Evolutionary conservation across 2,113 vertebrate species (phyloP).

Genomic region (Rhabdornis inornatus): DNA sequence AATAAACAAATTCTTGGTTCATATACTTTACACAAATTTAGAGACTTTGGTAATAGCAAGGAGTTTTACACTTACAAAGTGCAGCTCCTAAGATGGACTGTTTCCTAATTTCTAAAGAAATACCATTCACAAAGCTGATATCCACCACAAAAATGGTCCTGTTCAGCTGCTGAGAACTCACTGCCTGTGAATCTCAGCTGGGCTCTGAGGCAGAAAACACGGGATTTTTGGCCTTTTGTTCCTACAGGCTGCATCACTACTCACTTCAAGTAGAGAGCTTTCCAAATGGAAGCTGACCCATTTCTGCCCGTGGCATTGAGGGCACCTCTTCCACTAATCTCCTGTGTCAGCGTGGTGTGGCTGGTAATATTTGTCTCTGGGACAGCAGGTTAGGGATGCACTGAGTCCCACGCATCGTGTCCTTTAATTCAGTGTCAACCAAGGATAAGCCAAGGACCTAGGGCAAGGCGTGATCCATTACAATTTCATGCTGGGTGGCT

Average conservation of each 20-base stretch:
- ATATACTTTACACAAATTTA: not conserved
- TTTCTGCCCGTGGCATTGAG: not conserved
- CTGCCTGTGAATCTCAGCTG: not conserved
- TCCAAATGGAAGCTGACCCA: constrained; percentile 33
- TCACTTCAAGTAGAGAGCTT: constrained; percentile 2
- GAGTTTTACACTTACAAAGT: not conserved
- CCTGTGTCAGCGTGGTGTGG: not conserved
- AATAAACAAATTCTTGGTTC: not conserved
- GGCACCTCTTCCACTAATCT: constrained; percentile 30
- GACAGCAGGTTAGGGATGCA: constrained; percentile 40
- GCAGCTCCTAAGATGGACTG: not conserved
- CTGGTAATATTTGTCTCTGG: constrained; percentile 27
- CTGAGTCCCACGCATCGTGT: not conserved
- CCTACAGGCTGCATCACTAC: not conserved
- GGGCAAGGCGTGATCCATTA: constrained; percentile 17
- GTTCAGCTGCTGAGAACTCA: not conserved
- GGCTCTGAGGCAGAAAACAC: not conserved
- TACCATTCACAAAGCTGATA: not conserved
- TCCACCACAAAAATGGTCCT: not conserved
- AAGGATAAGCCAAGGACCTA: constrained; percentile 46
- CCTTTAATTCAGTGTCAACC: constrained; percentile 42
- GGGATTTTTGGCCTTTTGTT: not conserved
- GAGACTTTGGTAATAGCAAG: not conserved
- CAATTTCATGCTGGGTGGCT: constrained; percentile 42
- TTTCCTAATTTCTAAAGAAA: not conserved